A percentile compares a stretch with the other conserved stretches of the same genome.
phyloP scores from a whole-genome alignment of 2,888 invertebrate species.

The Plebejus melissa region DNA sequence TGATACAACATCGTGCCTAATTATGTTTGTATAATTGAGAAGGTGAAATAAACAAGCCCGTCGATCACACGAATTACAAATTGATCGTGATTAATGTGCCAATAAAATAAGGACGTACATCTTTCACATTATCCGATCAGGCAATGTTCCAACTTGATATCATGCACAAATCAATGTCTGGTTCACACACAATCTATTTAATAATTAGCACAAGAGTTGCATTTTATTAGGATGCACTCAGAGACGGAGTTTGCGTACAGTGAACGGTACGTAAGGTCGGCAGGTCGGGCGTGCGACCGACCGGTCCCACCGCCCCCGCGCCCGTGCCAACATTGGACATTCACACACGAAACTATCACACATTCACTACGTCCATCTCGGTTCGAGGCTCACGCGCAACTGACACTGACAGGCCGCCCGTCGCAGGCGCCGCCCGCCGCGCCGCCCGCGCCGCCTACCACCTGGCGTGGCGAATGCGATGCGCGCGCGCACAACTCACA shows the following conservation, averaged over 20 bases:
- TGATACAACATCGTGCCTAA: not conserved
- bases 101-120: conserved; percentile 39
- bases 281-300: conserved; percentile 66
- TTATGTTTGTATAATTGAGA: not conserved
- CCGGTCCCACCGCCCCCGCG: conserved; percentile 69
- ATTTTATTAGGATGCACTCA: conserved; percentile 55
- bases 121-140: conserved; percentile 38
- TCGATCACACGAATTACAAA: conserved; percentile 20
- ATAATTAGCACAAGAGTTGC: conserved; percentile 38
- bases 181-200: conserved; percentile 40
- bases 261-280: conserved; percentile 79
- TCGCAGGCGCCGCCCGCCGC: conserved; percentile 37
- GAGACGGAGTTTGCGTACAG: conserved; percentile 64
- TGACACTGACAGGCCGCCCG: conserved; percentile 31
- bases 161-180: conserved; percentile 41
- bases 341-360: conserved; percentile 42
- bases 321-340: conserved; percentile 50
- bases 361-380: conserved; percentile 42
- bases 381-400: conserved; percentile 42
- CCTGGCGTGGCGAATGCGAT: conserved; percentile 36
- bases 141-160: conserved; percentile 28
- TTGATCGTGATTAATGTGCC: conserved; percentile 22
- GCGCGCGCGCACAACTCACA: conserved; percentile 30
- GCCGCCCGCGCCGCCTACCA: conserved; percentile 42
- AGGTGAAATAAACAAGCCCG: conserved; percentile 3